These are phyloP conservation scores for Patella pellucida DNA, from an alignment of 2,888 invertebrate species.

Conservation along the genomic window DNA sequence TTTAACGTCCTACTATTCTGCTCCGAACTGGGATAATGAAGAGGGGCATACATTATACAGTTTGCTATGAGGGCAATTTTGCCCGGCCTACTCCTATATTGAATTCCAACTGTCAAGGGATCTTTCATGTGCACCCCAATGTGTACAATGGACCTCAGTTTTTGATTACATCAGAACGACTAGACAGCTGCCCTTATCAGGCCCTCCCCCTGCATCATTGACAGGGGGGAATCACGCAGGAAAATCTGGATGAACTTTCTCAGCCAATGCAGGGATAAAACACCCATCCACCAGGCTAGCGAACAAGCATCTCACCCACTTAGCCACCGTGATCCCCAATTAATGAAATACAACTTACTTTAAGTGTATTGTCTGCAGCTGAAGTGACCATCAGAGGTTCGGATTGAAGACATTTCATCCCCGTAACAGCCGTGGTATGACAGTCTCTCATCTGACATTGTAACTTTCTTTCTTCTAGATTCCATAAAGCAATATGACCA, in stretches of 20 bases:
- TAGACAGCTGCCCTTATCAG: too few species aligned
- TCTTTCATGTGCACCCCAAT: too few species aligned
- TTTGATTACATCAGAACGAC: too few species aligned
- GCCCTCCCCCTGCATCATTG: neutral
- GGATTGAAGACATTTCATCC: slow-evolving; percentile 85
- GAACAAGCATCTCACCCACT: neutral
- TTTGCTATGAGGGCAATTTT: too few species aligned
- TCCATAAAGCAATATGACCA: slow-evolving; percentile 94
- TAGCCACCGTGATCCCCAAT: neutral
- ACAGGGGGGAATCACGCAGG: too few species aligned
- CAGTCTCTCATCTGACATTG: slow-evolving; percentile 85
- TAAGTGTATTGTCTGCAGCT: slow-evolving; percentile 93
- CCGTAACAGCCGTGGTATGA: slow-evolving; percentile 81
- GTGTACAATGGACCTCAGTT: too few species aligned
- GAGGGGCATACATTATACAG: too few species aligned
- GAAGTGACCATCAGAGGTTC: slow-evolving; percentile 93
- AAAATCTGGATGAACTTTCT: too few species aligned
- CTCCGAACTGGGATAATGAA: too few species aligned
- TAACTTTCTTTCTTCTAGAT: slow-evolving; percentile 79
- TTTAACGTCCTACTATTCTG: too few species aligned
- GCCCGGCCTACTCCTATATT: too few species aligned
- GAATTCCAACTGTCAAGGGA: too few species aligned
- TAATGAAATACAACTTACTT: slow-evolving; percentile 80
- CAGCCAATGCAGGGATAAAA: neutral
- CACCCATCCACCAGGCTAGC: neutral